phyloP scores from a whole-genome alignment of 2,888 invertebrate genomes.

The Pollenia labialis region DNA sequence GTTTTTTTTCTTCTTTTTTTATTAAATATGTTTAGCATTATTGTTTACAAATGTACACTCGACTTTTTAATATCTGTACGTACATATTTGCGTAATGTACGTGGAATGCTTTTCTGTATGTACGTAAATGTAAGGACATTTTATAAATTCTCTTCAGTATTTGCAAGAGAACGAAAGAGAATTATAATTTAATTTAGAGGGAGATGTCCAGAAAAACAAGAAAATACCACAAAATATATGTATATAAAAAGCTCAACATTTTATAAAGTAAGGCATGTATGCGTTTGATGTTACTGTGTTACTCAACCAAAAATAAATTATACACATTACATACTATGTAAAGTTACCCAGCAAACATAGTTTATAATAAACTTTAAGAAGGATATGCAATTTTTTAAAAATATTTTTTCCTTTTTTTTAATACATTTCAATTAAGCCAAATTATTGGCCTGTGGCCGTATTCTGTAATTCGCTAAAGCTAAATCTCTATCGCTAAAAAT shows the following conservation, averaged over 20 bases:
- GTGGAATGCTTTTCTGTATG: not conserved
- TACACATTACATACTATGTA: not conserved
- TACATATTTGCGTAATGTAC: not conserved
- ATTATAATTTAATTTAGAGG: not conserved
- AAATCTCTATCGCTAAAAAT: too few species aligned
- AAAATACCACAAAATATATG: not conserved
- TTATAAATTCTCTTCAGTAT: conserved; percentile 30
- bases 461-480: too few species aligned
- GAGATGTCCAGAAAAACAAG: not conserved
- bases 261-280: conserved; percentile 23
- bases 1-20: too few species aligned
- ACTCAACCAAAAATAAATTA: not conserved
- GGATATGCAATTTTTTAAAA: not conserved
- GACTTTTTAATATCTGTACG: too few species aligned
- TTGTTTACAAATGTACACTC: not conserved
- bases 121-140: conserved; percentile 26
- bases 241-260: conserved; percentile 37
- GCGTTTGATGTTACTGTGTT: not conserved
- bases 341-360: not conserved
- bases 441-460: too few species aligned
- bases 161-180: not conserved
- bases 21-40: not conserved
- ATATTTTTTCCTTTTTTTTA: too few species aligned
- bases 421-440: not conserved
- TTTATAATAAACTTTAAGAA: not conserved